Evolutionary conservation across 1,140 invertebrate species (phyloP).

Genomic region (Nomia melanderi): DNA sequence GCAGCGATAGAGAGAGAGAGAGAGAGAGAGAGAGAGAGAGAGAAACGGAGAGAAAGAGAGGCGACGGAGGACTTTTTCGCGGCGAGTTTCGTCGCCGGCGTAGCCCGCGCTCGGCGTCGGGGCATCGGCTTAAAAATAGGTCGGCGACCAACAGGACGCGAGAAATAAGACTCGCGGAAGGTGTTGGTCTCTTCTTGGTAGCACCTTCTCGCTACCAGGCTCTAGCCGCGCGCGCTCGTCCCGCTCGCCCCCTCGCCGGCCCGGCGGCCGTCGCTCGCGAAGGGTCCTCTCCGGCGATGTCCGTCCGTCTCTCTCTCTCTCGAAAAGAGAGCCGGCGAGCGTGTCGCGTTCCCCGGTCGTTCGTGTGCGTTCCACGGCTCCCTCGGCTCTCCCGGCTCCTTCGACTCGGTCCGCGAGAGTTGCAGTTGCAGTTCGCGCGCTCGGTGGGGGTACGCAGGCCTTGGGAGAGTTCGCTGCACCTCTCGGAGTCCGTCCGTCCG

Average conservation of each 20-base stretch:
- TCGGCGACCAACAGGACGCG: slow-evolving; percentile 67
- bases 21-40: no score
- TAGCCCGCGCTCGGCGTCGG: neutral
- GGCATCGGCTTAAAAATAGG: slow-evolving; percentile 69
- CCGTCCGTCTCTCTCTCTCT: slow-evolving; percentile 20
- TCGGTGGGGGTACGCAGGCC: slow-evolving; percentile 70
- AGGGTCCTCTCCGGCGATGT: slow-evolving; percentile 31
- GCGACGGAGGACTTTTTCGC: neutral
- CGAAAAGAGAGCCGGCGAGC: neutral
- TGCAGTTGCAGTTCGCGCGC: slow-evolving; percentile 65
- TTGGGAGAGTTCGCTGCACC: slow-evolving; percentile 82
- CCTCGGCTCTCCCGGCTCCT: slow-evolving; percentile 42
- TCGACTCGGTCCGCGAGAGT: slow-evolving; percentile 55
- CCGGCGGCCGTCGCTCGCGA: no score
- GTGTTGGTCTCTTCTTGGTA: slow-evolving; percentile 36
- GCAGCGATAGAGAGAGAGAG: no score
- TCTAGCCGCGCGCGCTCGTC: slow-evolving; percentile 6
- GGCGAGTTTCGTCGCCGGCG: neutral
- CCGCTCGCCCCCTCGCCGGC: no score
- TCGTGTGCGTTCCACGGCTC: slow-evolving; percentile 36
- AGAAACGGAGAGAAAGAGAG: no score
- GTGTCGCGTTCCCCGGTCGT: neutral
- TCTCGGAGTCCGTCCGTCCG: slow-evolving; percentile 72
- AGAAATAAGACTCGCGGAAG: slow-evolving; percentile 44
- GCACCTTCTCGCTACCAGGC: slow-evolving; percentile 2